These are phyloP conservation scores for Erinaceus europaeus DNA, from an alignment of 2,113 vertebrate genomes.

Conservation along the genomic window DNA sequence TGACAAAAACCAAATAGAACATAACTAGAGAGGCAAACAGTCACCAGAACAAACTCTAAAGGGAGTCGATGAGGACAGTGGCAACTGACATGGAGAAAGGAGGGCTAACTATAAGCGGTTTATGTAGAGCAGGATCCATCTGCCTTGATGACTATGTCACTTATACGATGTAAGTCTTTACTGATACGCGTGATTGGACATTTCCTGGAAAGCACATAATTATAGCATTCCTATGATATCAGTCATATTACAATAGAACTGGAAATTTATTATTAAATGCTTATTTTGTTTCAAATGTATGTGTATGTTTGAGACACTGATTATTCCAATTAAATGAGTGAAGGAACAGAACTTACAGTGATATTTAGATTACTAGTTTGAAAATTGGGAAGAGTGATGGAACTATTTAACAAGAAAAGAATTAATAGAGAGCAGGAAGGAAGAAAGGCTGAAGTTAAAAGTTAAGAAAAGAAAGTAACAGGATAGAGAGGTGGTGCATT, in stretches of 20 bases:
- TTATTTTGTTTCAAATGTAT: too few species aligned
- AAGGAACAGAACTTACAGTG: neutral
- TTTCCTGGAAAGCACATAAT: neutral
- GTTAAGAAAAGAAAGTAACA: constrained; percentile 17
- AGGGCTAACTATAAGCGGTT: neutral
- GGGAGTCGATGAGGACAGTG: neutral
- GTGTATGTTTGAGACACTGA: neutral
- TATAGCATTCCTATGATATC: neutral
- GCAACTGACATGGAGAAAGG: neutral
- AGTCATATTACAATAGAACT: neutral
- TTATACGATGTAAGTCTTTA: neutral
- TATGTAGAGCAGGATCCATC: neutral
- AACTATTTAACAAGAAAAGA: neutral
- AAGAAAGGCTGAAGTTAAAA: neutral
- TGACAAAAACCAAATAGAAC: neutral
- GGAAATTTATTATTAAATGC: too few species aligned
- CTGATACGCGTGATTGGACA: neutral
- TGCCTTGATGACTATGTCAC: neutral
- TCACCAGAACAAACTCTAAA: neutral
- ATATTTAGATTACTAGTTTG: neutral
- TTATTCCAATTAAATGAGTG: neutral
- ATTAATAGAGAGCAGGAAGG: neutral
- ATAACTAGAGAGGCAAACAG: neutral
- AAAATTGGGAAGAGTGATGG: neutral
- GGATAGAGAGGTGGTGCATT: too few species aligned